A percentile compares a stretch with the other conserved stretches of the same genome.
phyloP scores from a whole-genome alignment of 2,888 invertebrate species.

The Plebejus anna region DNA sequence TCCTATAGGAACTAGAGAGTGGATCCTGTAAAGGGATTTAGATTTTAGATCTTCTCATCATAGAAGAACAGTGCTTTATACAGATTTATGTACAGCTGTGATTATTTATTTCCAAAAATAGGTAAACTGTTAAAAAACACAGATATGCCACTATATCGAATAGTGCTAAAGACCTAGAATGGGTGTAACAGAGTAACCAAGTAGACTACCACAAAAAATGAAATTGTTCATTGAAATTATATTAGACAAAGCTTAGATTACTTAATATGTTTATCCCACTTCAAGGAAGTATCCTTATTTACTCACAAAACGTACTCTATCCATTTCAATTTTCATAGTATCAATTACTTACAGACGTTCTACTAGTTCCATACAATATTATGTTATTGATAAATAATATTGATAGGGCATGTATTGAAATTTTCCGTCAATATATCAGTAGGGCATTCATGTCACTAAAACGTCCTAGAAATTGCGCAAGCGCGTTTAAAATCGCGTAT shows the following conservation, averaged over 20 bases:
- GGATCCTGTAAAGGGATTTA: background rate
- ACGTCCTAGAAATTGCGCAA: slow-evolving; percentile 48
- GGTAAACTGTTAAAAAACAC: no score
- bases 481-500: slow-evolving; percentile 53
- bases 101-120: no score
- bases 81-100: no score
- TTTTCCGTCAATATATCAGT: slow-evolving; percentile 21
- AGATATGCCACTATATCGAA: no score
- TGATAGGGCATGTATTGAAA: slow-evolving; percentile 17
- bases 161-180: no score
- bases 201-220: no score
- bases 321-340: background rate
- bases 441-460: slow-evolving; percentile 22
- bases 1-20: background rate
- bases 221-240: background rate
- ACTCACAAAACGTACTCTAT: background rate
- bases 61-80: no score
- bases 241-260: background rate
- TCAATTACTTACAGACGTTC: background rate
- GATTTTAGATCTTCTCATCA: background rate
- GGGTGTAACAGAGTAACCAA: no score
- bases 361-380: background rate
- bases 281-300: background rate
- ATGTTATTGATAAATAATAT: slow-evolving; percentile 7
- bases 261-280: background rate